Percentiles rank a stretch among this genome's conserved stretches.
phyloP scores from a whole-genome alignment of 2,888 invertebrate genomes.

The Drosophila leonis region DNA sequence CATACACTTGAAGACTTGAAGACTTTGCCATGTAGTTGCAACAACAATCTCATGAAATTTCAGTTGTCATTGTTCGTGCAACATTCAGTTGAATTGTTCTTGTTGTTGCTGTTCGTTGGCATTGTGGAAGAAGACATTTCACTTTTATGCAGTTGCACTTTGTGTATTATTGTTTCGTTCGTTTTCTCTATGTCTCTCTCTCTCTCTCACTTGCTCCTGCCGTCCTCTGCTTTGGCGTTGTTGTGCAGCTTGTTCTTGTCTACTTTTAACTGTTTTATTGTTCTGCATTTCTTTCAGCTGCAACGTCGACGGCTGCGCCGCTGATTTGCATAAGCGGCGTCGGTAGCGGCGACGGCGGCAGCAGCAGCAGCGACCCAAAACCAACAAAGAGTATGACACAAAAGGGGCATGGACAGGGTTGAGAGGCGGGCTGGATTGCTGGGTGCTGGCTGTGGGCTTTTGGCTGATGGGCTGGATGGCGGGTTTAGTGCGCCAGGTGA shows the following conservation, averaged over 20 bases:
- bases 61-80: constrained; percentile 64
- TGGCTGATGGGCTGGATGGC: background rate
- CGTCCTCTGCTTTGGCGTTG: constrained; percentile 22
- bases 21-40: constrained; percentile 36
- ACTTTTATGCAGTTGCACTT: constrained; percentile 81
- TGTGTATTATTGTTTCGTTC: constrained; percentile 77
- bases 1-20: constrained; percentile 16
- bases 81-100: constrained; percentile 50
- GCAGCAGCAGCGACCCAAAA: constrained; percentile 67
- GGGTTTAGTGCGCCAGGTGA: constrained; percentile 50
- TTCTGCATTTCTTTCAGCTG: constrained; percentile 65
- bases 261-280: constrained; percentile 80
- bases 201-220: constrained; percentile 8
- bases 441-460: background rate
- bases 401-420: constrained; percentile 4
- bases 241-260: constrained; percentile 77
- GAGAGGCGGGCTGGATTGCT: constrained; percentile 12
- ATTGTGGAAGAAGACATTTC: constrained; percentile 81
- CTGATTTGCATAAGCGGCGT: constrained; percentile 83
- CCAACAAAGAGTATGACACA: constrained; percentile 59
- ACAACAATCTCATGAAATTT: constrained; percentile 61
- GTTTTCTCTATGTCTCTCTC: constrained; percentile 15
- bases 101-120: constrained; percentile 62
- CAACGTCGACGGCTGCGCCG: constrained; percentile 45
- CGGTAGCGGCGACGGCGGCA: constrained; percentile 53